Conservation (phyloP, 2,113 vertebrate genomes). For the Tretioscincus oriximinensis region DNA sequence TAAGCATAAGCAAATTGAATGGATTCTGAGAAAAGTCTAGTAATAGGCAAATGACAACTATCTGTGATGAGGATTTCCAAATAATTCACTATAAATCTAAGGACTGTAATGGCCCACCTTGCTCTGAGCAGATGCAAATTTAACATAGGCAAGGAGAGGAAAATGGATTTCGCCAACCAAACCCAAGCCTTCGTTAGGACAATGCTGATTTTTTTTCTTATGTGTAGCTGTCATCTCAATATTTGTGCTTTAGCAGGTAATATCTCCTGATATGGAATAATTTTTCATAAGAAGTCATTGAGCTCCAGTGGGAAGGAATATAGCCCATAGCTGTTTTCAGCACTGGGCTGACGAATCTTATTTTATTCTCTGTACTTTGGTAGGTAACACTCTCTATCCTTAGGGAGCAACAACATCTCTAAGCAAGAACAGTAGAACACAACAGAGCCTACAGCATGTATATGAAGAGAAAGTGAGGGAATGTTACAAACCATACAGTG, state of each 20-base stretch:
- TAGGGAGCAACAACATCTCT: neutral
- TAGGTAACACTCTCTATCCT: neutral
- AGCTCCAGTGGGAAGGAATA: neutral
- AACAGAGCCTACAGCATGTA: neutral
- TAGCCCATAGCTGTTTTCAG: conserved; percentile 1
- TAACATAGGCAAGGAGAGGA: neutral
- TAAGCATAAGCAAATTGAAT: neutral
- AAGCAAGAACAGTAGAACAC: too few relatives aligned
- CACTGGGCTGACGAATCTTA: neutral
- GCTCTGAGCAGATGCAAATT: neutral
- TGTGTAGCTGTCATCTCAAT: neutral
- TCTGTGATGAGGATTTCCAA: neutral
- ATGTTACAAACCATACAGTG: neutral
- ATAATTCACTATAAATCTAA: neutral
- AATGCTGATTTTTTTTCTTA: neutral
- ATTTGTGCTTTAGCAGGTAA: neutral
- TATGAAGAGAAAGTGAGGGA: neutral
- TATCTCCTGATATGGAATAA: neutral
- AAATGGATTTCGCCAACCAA: neutral
- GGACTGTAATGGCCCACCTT: neutral
- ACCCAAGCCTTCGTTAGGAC: neutral
- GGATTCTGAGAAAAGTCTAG: neutral
- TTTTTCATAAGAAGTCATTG: neutral
- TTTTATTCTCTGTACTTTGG: conserved; percentile 15
- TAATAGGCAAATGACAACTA: neutral